These are phyloP conservation scores for Agrotis puta DNA, from an alignment of 2,888 invertebrate genomes.

Conservation along the genomic window DNA sequence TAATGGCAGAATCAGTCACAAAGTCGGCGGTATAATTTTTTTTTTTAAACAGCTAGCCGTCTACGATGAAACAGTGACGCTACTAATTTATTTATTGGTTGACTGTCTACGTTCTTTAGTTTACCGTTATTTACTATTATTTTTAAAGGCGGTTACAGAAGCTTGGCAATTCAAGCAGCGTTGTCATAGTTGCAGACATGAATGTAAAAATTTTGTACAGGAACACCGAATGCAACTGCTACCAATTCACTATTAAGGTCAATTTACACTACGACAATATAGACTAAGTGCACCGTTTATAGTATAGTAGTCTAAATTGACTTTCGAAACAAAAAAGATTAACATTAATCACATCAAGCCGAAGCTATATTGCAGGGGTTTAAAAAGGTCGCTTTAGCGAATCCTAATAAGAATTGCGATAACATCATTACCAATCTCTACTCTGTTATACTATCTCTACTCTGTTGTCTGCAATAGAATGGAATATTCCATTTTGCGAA, in stretches of 20 bases:
- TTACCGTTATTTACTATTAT: constrained; percentile 8
- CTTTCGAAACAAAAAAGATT: neutral
- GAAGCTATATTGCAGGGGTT: constrained; percentile 6
- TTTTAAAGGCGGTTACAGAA: constrained; percentile 15
- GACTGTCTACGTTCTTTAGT: constrained; percentile 2
- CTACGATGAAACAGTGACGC: neutral
- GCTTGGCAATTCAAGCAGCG: constrained; percentile 26
- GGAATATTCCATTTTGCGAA: too few species aligned
- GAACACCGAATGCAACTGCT: constrained; percentile 27
- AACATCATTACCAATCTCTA: too few species aligned
- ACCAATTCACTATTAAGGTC: neutral
- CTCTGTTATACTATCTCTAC: too few species aligned
- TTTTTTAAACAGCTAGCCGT: constrained; percentile 4
- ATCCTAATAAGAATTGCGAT: too few species aligned
- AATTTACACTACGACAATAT: too few species aligned
- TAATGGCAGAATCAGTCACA: constrained; percentile 65
- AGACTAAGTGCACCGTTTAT: too few species aligned
- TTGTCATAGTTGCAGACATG: constrained; percentile 14
- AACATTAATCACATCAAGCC: constrained; percentile 19
- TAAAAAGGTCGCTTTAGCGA: too few species aligned
- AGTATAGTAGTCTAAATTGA: too few species aligned
- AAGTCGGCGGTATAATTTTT: constrained; percentile 50
- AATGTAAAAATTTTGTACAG: constrained; percentile 15
- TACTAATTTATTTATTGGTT: neutral
- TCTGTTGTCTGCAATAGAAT: too few species aligned